A percentile compares a stretch with the other conserved stretches of the same genome.
Conservation (phyloP, 2,888 invertebrate species). For the Cephus runcator region DNA sequence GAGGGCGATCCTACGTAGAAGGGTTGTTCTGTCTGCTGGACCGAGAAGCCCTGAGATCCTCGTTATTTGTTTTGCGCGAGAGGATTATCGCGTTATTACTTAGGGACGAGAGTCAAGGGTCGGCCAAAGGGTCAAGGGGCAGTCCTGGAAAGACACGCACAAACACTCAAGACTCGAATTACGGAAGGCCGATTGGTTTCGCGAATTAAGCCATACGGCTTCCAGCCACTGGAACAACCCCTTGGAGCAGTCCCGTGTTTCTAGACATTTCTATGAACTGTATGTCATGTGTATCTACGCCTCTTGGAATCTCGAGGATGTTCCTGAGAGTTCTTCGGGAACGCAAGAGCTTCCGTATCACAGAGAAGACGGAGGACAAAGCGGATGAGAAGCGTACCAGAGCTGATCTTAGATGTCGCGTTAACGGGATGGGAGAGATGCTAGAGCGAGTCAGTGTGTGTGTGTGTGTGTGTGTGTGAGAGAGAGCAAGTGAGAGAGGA, state of each 20-base stretch:
- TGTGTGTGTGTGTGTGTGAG: neutral
- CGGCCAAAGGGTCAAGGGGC: constrained; percentile 40
- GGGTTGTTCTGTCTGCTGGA: constrained; percentile 42
- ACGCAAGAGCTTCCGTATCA: neutral
- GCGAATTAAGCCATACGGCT: neutral
- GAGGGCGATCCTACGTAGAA: constrained; percentile 36
- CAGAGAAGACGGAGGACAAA: constrained; percentile 30
- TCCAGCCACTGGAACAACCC: neutral
- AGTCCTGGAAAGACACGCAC: constrained; percentile 35
- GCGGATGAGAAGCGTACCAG: constrained; percentile 15
- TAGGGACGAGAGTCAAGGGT: constrained; percentile 49
- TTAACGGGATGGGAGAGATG: constrained; percentile 17
- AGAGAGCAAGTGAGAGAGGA: constrained; percentile 30
- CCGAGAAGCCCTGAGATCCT: constrained; percentile 25
- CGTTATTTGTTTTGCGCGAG: constrained; percentile 60
- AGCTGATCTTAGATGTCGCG: constrained; percentile 41
- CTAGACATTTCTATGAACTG: neutral
- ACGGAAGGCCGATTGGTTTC: constrained; percentile 46
- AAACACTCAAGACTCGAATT: constrained; percentile 52
- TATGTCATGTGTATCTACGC: neutral
- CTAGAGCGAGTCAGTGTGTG: neutral
- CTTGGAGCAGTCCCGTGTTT: neutral
- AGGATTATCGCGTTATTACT: constrained; percentile 63
- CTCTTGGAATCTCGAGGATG: neutral
- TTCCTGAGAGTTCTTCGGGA: neutral